phyloP scores from a whole-genome alignment of 2,113 vertebrate species.

The Upupa epops region DNA sequence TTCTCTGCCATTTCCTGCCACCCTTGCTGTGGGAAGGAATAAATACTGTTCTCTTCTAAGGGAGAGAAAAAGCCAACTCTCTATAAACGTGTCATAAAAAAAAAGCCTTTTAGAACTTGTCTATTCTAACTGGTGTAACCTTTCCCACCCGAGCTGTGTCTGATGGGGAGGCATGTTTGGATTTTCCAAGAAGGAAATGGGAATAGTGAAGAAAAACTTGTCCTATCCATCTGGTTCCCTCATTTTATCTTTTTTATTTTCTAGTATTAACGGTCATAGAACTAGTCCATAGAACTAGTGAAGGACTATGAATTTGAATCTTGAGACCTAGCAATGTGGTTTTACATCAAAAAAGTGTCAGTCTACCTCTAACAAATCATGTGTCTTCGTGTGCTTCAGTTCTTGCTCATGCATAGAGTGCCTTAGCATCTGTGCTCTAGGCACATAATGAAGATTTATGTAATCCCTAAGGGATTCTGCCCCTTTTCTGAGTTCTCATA shows the following conservation, averaged over 20 bases:
- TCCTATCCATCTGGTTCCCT: background rate
- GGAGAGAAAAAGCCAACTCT: background rate
- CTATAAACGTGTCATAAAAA: background rate
- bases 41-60: background rate
- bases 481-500: background rate
- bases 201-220: background rate
- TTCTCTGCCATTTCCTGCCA: background rate
- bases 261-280: background rate
- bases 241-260: background rate
- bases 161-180: background rate
- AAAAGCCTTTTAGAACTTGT: background rate
- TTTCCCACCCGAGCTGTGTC: background rate
- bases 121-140: background rate
- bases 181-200: background rate
- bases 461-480: constrained; percentile 33
- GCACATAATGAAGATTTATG: background rate
- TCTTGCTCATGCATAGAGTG: background rate
- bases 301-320: background rate
- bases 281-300: background rate
- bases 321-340: background rate
- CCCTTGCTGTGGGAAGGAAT: background rate
- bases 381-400: background rate
- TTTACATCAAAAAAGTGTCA: background rate
- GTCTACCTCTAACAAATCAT: background rate
- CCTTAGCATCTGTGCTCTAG: constrained; percentile 8